Conservation (phyloP, 2,797 vertebrate genomes). For the Buceros bicornis region DNA sequence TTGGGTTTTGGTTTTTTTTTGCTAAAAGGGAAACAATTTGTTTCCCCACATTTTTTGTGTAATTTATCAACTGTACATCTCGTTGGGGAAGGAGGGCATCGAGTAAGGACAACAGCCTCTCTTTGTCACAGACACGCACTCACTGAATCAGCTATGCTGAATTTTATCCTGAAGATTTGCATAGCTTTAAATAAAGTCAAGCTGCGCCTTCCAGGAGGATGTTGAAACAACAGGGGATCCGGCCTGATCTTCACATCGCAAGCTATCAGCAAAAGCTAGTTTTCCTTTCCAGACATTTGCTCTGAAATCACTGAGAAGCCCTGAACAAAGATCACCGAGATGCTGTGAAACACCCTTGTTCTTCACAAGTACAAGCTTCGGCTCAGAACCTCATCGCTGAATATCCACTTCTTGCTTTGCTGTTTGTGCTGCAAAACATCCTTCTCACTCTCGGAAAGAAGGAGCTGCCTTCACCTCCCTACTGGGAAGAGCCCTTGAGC, state of each 20-base stretch:
- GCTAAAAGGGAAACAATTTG: background rate
- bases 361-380: background rate
- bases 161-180: background rate
- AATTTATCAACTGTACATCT: background rate
- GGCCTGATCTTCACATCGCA: background rate
- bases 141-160: background rate
- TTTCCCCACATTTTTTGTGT: background rate
- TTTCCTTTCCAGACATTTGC: background rate
- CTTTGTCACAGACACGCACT: fast-evolving
- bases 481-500: background rate
- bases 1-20: too few relatives aligned
- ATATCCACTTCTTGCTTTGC: background rate
- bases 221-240: background rate
- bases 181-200: background rate
- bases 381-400: fast-evolving
- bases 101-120: background rate
- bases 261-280: background rate
- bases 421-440: background rate
- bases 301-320: background rate
- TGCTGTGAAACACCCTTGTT: background rate
- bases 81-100: background rate
- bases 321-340: background rate
- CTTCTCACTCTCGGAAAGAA: background rate
- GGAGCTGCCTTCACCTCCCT: background rate
- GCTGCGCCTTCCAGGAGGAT: background rate